These are phyloP conservation scores for Selene dorsalis DNA, from an alignment of 2,797 vertebrate genomes.

Conservation along the genomic window DNA sequence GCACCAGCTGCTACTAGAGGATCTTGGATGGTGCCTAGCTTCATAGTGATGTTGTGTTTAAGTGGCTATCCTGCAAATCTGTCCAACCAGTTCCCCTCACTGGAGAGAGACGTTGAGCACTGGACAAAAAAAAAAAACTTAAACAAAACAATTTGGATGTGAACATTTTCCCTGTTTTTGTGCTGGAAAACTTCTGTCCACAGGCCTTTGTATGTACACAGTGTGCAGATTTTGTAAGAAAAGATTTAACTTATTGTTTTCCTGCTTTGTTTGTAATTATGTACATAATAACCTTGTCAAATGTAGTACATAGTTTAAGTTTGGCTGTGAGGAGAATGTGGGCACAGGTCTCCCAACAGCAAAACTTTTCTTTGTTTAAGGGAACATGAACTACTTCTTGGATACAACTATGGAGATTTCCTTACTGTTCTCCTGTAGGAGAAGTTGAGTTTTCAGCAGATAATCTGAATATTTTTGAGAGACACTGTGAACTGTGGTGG, in stretches of 20 bases:
- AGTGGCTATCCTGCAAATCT: slow-evolving; percentile 37
- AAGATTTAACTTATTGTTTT: slow-evolving; percentile 85
- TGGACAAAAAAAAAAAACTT: slow-evolving; percentile 59
- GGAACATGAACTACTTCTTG: slow-evolving; percentile 49
- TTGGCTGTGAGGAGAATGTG: slow-evolving; percentile 57
- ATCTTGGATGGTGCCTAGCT: slow-evolving; percentile 73
- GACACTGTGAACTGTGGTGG: slow-evolving; percentile 64
- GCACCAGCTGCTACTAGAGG: slow-evolving; percentile 84
- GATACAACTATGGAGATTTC: slow-evolving; percentile 43
- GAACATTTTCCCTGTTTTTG: slow-evolving; percentile 50
- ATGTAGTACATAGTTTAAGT: slow-evolving; percentile 61
- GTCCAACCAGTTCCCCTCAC: slow-evolving; percentile 45
- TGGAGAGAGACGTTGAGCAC: slow-evolving; percentile 65
- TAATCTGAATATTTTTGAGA: slow-evolving; percentile 61
- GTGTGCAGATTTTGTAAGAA: slow-evolving; percentile 77
- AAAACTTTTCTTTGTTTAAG: slow-evolving; percentile 55
- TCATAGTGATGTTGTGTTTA: slow-evolving; percentile 40
- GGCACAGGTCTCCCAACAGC: slow-evolving; percentile 57
- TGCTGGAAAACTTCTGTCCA: slow-evolving; percentile 61
- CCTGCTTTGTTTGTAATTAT: slow-evolving; percentile 79
- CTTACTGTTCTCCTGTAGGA: slow-evolving; percentile 54
- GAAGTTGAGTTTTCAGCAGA: slow-evolving; percentile 52
- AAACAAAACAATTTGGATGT: slow-evolving; percentile 64
- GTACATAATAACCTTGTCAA: slow-evolving; percentile 75
- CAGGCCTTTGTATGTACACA: slow-evolving; percentile 65